Evolutionary conservation across 2,888 invertebrate species (phyloP).

Genomic region (Drosophila lutescens): DNA sequence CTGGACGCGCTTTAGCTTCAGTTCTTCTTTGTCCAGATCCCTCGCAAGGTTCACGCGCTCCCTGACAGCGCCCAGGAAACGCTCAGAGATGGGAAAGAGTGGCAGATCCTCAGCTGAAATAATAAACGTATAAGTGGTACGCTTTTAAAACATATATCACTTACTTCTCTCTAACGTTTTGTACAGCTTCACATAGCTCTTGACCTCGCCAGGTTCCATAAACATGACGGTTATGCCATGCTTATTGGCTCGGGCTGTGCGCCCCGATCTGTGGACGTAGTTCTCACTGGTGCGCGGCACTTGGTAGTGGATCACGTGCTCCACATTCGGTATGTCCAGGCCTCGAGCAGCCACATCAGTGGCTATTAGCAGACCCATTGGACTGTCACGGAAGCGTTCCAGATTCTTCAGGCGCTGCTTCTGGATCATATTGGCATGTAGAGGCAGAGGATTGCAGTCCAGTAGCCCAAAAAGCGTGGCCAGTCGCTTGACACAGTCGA

Average conservation of each 20-base stretch:
- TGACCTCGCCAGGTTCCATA: conserved; percentile 94
- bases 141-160: conserved; percentile 56
- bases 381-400: conserved; percentile 91
- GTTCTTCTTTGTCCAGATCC: conserved; percentile 91
- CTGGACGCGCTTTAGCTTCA: conserved; percentile 87
- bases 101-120: conserved; percentile 92
- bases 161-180: conserved; percentile 93
- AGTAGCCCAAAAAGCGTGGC: conserved; percentile 89
- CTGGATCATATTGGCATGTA: conserved; percentile 97
- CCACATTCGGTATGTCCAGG: conserved; percentile 95
- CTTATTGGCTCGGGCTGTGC: conserved; percentile 95
- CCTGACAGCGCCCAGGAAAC: conserved; percentile 87
- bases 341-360: conserved; percentile 99
- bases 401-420: conserved; percentile 96
- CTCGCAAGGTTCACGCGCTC: conserved; percentile 91
- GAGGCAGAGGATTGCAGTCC: conserved; percentile 89
- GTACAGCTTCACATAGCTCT: conserved; percentile 91
- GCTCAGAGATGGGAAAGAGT: conserved; percentile 90
- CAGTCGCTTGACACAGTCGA: conserved; percentile 94
- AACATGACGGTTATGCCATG: conserved; percentile 96
- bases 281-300: conserved; percentile 97
- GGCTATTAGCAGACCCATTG: conserved; percentile 91
- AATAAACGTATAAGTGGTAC: neutral
- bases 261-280: conserved; percentile 98
- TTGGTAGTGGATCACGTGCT: conserved; percentile 98